phyloP scores from a whole-genome alignment of 2,797 vertebrate genomes.

The Craterocephalus amniculus region DNA sequence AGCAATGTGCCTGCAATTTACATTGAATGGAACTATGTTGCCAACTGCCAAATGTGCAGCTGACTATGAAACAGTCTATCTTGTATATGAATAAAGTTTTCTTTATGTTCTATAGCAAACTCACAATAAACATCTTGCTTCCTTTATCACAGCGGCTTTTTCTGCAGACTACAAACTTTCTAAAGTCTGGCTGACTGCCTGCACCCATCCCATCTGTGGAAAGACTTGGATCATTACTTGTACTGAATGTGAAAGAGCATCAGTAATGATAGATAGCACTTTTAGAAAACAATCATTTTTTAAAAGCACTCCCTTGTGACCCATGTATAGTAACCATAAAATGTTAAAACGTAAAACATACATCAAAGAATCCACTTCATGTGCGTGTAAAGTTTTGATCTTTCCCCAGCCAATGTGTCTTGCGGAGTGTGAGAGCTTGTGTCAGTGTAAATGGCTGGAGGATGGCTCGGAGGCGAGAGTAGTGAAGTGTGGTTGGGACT shows the following conservation, averaged over 20 bases:
- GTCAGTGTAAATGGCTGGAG: slow-evolving; percentile 49
- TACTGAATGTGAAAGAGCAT: neutral
- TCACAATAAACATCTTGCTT: neutral
- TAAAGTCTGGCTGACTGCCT: neutral
- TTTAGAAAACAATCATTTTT: neutral
- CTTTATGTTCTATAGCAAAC: neutral
- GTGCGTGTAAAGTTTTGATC: neutral
- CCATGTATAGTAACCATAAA: neutral
- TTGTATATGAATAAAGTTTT: neutral
- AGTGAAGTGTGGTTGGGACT: slow-evolving; percentile 43
- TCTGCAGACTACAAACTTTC: neutral
- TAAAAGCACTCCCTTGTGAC: neutral
- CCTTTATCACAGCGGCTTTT: neutral
- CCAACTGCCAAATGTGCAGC: too few species aligned
- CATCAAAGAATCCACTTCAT: neutral
- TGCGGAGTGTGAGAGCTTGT: slow-evolving; percentile 51
- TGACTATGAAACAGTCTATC: neutral
- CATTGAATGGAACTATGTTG: too few species aligned
- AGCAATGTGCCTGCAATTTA: too few species aligned
- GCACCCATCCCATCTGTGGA: neutral
- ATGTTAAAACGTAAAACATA: neutral
- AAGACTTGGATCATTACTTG: neutral
- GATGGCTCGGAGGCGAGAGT: slow-evolving; percentile 28
- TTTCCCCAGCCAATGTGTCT: slow-evolving; percentile 22
- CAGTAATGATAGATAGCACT: neutral